Conservation (phyloP, 2,797 vertebrate genomes). For the Podarcis siculus region DNA sequence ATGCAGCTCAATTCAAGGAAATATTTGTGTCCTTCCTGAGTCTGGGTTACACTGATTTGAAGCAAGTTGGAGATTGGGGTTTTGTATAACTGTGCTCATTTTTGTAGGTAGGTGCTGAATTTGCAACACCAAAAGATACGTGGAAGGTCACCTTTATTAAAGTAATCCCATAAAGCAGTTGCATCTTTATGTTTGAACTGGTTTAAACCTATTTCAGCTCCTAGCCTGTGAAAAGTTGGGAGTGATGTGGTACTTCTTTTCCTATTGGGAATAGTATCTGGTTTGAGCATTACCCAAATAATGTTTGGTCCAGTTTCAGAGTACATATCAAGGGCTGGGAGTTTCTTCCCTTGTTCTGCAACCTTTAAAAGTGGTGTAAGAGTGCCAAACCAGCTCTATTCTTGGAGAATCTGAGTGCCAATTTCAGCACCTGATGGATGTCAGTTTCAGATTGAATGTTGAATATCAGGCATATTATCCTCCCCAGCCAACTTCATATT, state of each 20-base stretch:
- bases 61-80: not conserved
- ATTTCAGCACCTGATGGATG: conserved; percentile 28
- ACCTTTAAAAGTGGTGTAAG: conserved; percentile 24
- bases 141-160: rapidly evolving
- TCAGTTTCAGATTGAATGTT: conserved; percentile 34
- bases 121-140: conserved; percentile 1
- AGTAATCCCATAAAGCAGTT: not conserved
- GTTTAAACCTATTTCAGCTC: not conserved
- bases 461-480: conserved; percentile 23
- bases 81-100: not conserved
- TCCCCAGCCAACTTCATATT: conserved; percentile 32
- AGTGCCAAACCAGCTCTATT: conserved; percentile 45
- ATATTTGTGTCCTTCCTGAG: not conserved
- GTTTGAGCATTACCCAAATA: not conserved
- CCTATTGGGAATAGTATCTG: not conserved
- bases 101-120: not conserved
- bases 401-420: conserved; percentile 1
- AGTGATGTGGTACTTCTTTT: not conserved
- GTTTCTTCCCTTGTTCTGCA: conserved; percentile 29
- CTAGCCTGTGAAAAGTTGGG: not conserved
- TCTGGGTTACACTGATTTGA: not conserved
- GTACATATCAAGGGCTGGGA: conserved; percentile 4
- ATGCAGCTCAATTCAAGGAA: not conserved
- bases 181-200: not conserved
- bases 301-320: conserved; percentile 18